Percentiles rank a stretch among this genome's conserved stretches.
Evolutionary conservation across 2,888 invertebrate species (phyloP).

Genomic region (Trissoscelio sp.): DNA sequence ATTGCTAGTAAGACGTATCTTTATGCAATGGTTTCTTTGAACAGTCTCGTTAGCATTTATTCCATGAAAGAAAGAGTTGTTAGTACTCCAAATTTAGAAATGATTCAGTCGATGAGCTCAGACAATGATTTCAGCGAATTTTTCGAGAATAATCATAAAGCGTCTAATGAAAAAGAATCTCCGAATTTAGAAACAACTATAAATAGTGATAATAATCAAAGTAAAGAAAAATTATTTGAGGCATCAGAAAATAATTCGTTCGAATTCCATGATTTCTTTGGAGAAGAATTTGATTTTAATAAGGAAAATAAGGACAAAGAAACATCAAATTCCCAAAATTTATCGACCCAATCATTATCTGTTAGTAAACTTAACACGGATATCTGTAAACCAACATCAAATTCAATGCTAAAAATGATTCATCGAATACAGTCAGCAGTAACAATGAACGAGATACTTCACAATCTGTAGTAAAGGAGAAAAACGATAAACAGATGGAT

Average conservation of each 20-base stretch:
- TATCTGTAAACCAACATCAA: background rate
- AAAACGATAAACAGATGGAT: background rate
- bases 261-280: conserved; percentile 38
- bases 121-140: background rate
- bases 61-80: conserved; percentile 75
- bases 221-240: background rate
- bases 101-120: conserved; percentile 5
- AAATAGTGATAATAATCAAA: background rate
- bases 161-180: background rate
- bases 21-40: conserved; percentile 75
- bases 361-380: background rate
- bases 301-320: conserved; percentile 23
- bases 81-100: conserved; percentile 66
- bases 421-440: background rate
- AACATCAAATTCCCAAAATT: conserved; percentile 3
- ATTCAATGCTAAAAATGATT: background rate
- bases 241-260: background rate
- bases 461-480: background rate
- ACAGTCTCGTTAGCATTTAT: conserved; percentile 79
- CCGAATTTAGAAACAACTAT: background rate
- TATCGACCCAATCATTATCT: background rate
- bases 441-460: background rate
- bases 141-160: conserved; percentile 23
- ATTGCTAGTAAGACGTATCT: conserved; percentile 70
- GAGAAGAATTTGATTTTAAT: conserved; percentile 9